Evolutionary conservation across 2,113 vertebrate species (phyloP).

Genomic region (Cephalopterus ornatus): DNA sequence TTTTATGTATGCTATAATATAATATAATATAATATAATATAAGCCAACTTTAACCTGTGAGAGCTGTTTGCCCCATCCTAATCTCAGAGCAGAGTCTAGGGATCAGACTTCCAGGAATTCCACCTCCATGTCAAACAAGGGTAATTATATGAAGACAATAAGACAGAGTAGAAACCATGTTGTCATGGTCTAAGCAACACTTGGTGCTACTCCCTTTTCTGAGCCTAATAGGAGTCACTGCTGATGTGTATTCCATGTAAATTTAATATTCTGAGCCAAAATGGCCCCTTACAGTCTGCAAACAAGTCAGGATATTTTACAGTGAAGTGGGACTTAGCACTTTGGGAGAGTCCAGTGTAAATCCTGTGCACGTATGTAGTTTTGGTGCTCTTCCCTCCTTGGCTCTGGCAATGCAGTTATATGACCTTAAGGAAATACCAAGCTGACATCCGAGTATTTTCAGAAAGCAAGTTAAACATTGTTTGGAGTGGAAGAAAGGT

Average conservation of each 20-base stretch:
- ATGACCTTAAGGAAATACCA: slow-evolving; percentile 29
- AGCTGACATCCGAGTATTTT: slow-evolving; percentile 27
- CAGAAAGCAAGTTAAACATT: slow-evolving; percentile 41
- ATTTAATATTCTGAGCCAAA: neutral
- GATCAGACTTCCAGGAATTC: neutral
- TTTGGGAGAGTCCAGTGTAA: neutral
- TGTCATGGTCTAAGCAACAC: neutral
- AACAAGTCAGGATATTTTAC: neutral
- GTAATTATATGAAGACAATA: neutral
- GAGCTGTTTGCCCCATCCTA: neutral
- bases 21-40: neutral
- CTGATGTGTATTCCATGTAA: neutral
- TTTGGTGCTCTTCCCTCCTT: neutral
- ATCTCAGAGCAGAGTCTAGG: neutral
- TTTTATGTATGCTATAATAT: neutral
- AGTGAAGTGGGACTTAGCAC: neutral
- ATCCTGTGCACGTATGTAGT: neutral
- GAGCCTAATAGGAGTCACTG: neutral
- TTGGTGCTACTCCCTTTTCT: neutral
- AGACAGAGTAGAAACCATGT: neutral
- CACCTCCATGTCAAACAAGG: neutral
- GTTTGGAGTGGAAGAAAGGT: neutral
- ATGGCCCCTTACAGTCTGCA: neutral
- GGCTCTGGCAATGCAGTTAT: neutral
- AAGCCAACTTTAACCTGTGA: neutral